Conservation (phyloP, 2,888 invertebrate species). For the Hedya salicella region DNA sequence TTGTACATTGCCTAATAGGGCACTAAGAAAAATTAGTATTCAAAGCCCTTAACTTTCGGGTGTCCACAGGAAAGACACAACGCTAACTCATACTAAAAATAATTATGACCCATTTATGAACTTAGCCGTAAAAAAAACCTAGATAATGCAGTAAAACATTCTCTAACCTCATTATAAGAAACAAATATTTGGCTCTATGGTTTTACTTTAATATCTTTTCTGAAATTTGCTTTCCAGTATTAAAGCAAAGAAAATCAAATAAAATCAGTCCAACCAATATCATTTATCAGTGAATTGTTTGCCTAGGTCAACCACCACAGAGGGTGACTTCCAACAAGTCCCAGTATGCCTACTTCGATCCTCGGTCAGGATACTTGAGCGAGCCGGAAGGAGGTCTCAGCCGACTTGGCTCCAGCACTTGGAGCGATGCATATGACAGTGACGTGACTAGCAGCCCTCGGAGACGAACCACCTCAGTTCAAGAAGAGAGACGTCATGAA, state of each 20-base stretch:
- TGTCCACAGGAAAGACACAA: no score
- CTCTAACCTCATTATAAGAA: constrained; percentile 10
- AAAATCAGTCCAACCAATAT: not conserved
- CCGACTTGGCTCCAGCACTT: constrained; percentile 66
- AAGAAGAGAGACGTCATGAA: constrained; percentile 72
- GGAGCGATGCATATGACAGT: constrained; percentile 80
- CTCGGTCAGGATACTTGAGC: constrained; percentile 80
- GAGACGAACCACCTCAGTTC: constrained; percentile 75
- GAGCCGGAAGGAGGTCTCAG: constrained; percentile 79
- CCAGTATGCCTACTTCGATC: constrained; percentile 82
- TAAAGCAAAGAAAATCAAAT: not conserved
- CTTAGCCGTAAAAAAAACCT: not conserved
- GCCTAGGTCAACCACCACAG: constrained; percentile 69
- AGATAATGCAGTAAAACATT: constrained; percentile 4
- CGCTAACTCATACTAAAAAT: no score
- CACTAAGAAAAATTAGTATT: no score
- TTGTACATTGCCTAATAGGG: no score
- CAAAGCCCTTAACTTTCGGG: no score
- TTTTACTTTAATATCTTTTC: not conserved
- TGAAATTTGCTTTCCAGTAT: not conserved
- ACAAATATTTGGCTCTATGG: constrained; percentile 14
- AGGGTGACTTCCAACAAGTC: constrained; percentile 70
- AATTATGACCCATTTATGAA: no score
- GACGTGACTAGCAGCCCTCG: constrained; percentile 72
- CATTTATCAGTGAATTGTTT: not conserved